Evolutionary conservation across 2,888 invertebrate species (phyloP).

Genomic region (Parascotia fuliginaria): DNA sequence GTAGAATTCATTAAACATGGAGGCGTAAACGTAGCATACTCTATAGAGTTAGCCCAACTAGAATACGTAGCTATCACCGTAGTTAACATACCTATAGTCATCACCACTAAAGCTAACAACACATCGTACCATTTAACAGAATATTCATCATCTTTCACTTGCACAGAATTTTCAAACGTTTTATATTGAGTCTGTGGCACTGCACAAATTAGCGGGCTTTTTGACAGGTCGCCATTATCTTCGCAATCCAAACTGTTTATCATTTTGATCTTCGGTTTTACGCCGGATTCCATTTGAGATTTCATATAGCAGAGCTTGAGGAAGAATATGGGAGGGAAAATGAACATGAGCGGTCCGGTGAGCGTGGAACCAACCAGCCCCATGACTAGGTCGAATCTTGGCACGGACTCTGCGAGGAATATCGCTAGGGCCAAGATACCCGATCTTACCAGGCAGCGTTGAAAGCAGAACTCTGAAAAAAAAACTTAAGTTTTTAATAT

Average conservation of each 20-base stretch:
- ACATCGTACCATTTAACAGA: slow-evolving; percentile 77
- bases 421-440: slow-evolving; percentile 89
- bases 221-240: slow-evolving; percentile 48
- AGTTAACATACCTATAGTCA: slow-evolving; percentile 87
- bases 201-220: slow-evolving; percentile 55
- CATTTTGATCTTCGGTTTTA: slow-evolving; percentile 8
- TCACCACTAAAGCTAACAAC: slow-evolving; percentile 84
- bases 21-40: slow-evolving; percentile 88
- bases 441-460: slow-evolving; percentile 90
- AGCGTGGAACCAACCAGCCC: slow-evolving; percentile 94
- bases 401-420: slow-evolving; percentile 92
- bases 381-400: slow-evolving; percentile 94
- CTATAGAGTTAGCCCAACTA: slow-evolving; percentile 88
- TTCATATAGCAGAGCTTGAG: slow-evolving; percentile 87
- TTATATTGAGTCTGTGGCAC: slow-evolving; percentile 58
- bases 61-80: slow-evolving; percentile 90
- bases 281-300: slow-evolving; percentile 41
- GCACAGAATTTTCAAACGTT: slow-evolving; percentile 57
- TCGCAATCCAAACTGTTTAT: slow-evolving; percentile 6
- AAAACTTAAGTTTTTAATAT: neutral
- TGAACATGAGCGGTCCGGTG: slow-evolving; percentile 93
- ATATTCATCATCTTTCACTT: slow-evolving; percentile 53
- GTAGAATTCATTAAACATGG: slow-evolving; percentile 90
- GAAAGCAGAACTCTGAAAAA: slow-evolving; percentile 89
- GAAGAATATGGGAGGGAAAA: slow-evolving; percentile 94